Base-by-base conservation (phyloP, 2,797 vertebrate species). In the Enteromius treurensis region DNA sequence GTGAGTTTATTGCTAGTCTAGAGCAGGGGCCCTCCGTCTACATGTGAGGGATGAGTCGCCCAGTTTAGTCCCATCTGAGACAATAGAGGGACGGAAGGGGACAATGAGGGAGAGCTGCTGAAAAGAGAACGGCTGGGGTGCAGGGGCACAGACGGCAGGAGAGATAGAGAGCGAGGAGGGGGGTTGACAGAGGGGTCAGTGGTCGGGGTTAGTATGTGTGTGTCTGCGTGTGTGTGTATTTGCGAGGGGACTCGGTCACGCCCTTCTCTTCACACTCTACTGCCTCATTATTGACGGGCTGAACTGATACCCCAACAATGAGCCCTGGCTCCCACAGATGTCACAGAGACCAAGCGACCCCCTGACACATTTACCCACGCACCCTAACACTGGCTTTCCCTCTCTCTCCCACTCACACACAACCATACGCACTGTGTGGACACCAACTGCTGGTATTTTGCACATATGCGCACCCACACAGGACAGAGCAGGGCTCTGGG, bases 291-390 rank as follows among this genome's bases (percentile, higher is more conserved):
- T 94, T 92, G 95, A 94, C 86, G 84, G 89, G 88, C 90, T 93
- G 90, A 93, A 94, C 91, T 91, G 93, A 95, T 93, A 94, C 92
- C 93, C 93, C 92, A 92, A 93, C 93, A 93, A 94, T 90, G 83
- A 91, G 88, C 42, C 29, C 62, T 60, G 80, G 82, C 85, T 91
- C 86, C 80, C 88, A 90, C 88, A 92, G 89, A 92, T 91, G 90
- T 91, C 91, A 90, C 55, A 1, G 75, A 86, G 89, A 88, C 87
- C 83, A 80, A 53, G 80, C 86, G 82, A 81, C 82, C 88, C 84
- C 86, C 83, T 81, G 75, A 77, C 67, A 81, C 80, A 87, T 65
- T 69, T 84, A 81, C 55, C 70, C 77, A 73, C 77, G 67, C 81
- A 81, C 69, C 83, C 79, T 37, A 75, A 83, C 75, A 42, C 74